A percentile compares a stretch with the other conserved stretches of the same genome.
phyloP scores from a whole-genome alignment of 2,888 invertebrate genomes.

The Volucella inanis region DNA sequence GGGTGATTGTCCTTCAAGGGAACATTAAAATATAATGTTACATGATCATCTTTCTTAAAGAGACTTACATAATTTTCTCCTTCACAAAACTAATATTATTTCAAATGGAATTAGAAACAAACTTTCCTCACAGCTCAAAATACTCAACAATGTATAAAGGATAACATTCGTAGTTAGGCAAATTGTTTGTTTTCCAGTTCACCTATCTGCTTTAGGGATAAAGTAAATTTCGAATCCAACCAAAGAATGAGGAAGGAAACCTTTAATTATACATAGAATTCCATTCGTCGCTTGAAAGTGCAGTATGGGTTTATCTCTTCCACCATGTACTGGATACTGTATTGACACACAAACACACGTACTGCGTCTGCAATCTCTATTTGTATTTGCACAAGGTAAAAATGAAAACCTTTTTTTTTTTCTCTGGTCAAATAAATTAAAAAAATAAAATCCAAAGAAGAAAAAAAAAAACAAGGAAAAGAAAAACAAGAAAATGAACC shows the following conservation, averaged over 20 bases:
- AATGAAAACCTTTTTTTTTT: slow-evolving; percentile 71
- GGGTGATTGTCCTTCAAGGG: too few relatives aligned
- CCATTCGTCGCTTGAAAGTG: slow-evolving; percentile 12
- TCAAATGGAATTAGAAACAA: slow-evolving; percentile 8
- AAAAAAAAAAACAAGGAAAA: slow-evolving; percentile 17
- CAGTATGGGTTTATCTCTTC: slow-evolving; percentile 14
- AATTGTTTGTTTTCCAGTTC: slow-evolving; percentile 58
- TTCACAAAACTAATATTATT: background rate
- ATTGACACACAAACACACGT: slow-evolving; percentile 67
- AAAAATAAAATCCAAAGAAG: background rate
- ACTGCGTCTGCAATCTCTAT: slow-evolving; percentile 58
- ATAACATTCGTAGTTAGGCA: slow-evolving; percentile 33
- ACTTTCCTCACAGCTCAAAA: slow-evolving; percentile 18
- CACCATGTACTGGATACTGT: slow-evolving; percentile 36
- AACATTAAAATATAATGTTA: too few relatives aligned
- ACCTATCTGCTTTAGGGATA: slow-evolving; percentile 34
- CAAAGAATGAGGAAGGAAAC: slow-evolving; percentile 41
- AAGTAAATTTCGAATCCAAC: slow-evolving; percentile 46
- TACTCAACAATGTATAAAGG: slow-evolving; percentile 25
- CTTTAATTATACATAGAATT: background rate
- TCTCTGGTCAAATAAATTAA: slow-evolving; percentile 39
- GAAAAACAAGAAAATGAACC: slow-evolving; percentile 7
- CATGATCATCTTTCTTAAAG: too few relatives aligned
- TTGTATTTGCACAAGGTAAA: slow-evolving; percentile 72
- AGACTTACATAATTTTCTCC: too few relatives aligned